Base-by-base conservation (phyloP, 1,140 invertebrate genomes). In the Helicorthomorpha holstii region DNA sequence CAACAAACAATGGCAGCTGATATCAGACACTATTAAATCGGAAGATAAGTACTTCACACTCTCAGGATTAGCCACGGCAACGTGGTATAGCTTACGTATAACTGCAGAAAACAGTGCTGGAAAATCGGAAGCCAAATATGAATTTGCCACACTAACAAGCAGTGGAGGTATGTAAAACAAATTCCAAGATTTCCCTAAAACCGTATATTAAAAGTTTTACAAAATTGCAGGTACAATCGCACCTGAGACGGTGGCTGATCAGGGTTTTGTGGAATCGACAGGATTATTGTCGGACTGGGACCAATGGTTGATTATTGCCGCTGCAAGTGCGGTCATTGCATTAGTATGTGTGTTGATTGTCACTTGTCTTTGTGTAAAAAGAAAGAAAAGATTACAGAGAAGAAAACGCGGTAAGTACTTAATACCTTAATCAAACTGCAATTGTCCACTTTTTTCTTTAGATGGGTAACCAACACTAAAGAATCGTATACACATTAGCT, bases 101-200 rank as follows among this genome's bases (percentile, higher is more conserved):
- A 91, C 88, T 2, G 91, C 91, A 21, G 86, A 94, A 68, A 96
- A 94, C 63, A 92, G 93, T 62, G 91, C 90, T 50, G 93, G 91
- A 43, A 90, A 90, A 57, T 86, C 87, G 23, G 87, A 92, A 29
- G 85, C 85, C 43, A 84, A 93, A 76, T 86, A 91, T 62, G 86
- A 90, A 72, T 95, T 95, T 67, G 88, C 88, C n/a, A 96, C 93
- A 16, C 74, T 96, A 10, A 94, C 90, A 23, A 78, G 88, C 54
- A 87, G 85, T 59, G 93, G 92, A 78, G 85, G 87, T 92, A 76
- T 72, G 65, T 56, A 45, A 50, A 7, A 21, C n/a, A n/a, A n/a
- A n/a, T n/a, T n/a, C n/a, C n/a, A n/a, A n/a, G n/a, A n/a, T n/a
- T n/a, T n/a, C n/a, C n/a, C n/a, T n/a, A n/a, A n/a, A n/a, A n/a